Evolutionary conservation across 2,113 vertebrate genomes (phyloP).

Genomic region (Elanoides forficatus): DNA sequence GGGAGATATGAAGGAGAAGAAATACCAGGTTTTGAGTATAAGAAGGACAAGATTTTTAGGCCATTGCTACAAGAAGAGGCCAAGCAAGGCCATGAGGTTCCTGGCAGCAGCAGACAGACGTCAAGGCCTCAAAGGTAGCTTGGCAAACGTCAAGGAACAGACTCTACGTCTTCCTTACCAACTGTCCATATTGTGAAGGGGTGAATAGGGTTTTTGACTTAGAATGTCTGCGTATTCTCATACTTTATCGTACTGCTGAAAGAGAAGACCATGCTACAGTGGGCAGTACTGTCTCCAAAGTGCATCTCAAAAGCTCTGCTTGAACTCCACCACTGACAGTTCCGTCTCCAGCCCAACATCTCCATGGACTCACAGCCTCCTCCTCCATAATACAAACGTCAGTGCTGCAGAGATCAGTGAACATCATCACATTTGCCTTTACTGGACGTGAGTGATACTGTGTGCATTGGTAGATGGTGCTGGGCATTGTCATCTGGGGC

Average conservation of each 20-base stretch:
- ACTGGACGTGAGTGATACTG: neutral
- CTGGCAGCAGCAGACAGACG: neutral
- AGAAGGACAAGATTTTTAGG: neutral
- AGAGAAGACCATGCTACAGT: neutral
- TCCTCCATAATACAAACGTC: neutral
- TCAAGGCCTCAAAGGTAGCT: neutral
- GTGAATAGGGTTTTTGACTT: neutral
- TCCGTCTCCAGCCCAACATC: neutral
- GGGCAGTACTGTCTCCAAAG: neutral
- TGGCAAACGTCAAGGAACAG: neutral
- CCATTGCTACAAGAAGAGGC: neutral
- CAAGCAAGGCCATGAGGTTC: neutral
- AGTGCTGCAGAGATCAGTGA: neutral
- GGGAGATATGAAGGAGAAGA: neutral
- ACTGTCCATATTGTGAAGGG: neutral
- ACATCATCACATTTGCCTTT: neutral
- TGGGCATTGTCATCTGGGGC: neutral
- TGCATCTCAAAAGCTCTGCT: neutral
- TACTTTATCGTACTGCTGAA: neutral
- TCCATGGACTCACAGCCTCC: neutral
- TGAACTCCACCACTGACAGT: neutral
- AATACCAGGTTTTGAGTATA: neutral
- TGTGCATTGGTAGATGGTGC: neutral
- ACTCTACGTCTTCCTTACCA: neutral
- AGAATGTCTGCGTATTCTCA: neutral